Base-by-base conservation (phyloP, 2,797 vertebrate species). In the Paramormyrops hopkinsi region DNA sequence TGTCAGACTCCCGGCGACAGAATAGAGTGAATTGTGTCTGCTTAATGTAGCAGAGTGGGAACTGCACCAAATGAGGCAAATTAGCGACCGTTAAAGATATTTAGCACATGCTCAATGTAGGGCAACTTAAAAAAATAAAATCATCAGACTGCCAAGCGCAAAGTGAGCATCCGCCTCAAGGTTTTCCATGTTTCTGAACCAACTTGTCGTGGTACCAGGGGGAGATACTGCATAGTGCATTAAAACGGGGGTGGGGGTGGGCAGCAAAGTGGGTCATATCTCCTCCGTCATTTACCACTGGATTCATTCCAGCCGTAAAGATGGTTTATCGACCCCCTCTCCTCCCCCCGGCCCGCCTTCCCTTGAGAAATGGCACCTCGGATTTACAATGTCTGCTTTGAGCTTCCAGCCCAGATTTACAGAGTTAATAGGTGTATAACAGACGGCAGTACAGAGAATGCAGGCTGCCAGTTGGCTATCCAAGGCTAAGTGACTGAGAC, bases 181-280 rank as follows among this genome's bases (percentile, higher is more conserved):
- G 22, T 85, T 53, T 29, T 51, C 59, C 22, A 14, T 51, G 44
- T 86, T 89, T 89, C 88, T 83, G 37, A 83, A 62, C 44, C 22
- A 56, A 82, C 54, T 86, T 89, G 59, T 86, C 19, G 46, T 41
- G 44, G 48, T 19, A 53, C 54, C 48, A 25, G 88, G 88, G 88
- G 88, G 83, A 89, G 25, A 69, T 86, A 25, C 37, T 17, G 56
- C 29, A 65, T 12, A 19, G 76, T 65, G 54, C 82, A 48, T 33
- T 17, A 86, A 89, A 44, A 12, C 2, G 83, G 82, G 83, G 83
- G 82, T 22, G 46, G 84, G 84, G 11, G 56, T 54, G 51, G 85
- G 22, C 12, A 8, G 6, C 17, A 51, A 89, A 89, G 82, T 89
- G 83, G 88, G 88, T 69, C 88, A 86, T 48, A 83, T 89, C 88